Base-by-base conservation (phyloP, 2,113 vertebrate genomes). In the Apodemus sylvaticus region DNA sequence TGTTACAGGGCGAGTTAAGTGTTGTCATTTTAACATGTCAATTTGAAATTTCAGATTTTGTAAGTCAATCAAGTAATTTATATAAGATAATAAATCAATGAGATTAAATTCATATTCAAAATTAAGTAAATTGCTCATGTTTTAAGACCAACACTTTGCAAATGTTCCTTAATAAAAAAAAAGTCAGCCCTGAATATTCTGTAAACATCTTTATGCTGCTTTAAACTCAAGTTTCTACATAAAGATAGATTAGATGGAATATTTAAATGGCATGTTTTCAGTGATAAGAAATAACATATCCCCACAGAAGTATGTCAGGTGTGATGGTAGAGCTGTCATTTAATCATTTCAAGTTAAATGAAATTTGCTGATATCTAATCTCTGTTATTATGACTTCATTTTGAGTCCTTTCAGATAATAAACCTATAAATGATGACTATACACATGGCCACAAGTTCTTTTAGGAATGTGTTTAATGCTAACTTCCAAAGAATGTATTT, bases 281-380 rank as follows among this genome's bases (percentile, higher is more conserved):
- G 13, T 90, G 97, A 97, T 94, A 87, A 86, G 17, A 66, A 97
- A 94, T 94, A 95, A 97, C 95, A 86, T 96, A 91, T 95, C 42
- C 62, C 87, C 94, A 97, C 94, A 51, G 93, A 90, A 93, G 29
- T 96, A 66, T 95, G 71, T 64, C 77, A 86, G 34, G 17, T 94
- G 55, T 97, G 83, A 98, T 96, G 96, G 92, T 95, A 96, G 98
- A 96, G 94, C 93, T 98, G 95, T 96, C 93, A 91, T 97, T 98
- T 98, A 86, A 97, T 97, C 53, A 86, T 98, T 95, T 55, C n/a
- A 91, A 93, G 89, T 97, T 97, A 96, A 95, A 96, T 96, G 91
- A 96, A 92, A 90, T 97, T 97, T 19, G 48, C 4, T 85, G 79
- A 79, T 93, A 92, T 3, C 31, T 95, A 7, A 97, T 96, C 88